Conservation (phyloP, 2,113 vertebrate genomes). For the Cyanoramphus novaezelandiae region DNA sequence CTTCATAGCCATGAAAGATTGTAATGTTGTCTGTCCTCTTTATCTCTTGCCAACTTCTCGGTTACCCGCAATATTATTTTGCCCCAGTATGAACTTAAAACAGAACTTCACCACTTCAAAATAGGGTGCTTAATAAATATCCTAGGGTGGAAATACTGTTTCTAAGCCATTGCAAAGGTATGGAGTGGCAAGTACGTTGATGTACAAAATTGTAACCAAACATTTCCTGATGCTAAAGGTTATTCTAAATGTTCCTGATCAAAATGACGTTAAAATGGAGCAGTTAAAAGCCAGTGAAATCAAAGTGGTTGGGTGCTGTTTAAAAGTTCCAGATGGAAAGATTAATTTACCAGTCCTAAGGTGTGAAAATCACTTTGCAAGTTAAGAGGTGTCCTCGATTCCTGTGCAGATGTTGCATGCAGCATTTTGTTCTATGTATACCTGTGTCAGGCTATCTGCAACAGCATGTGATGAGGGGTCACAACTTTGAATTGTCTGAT, state of each 20-base stretch:
- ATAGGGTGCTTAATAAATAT: neutral
- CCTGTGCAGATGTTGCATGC: neutral
- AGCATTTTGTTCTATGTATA: neutral
- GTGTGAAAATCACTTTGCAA: neutral
- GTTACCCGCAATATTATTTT: neutral
- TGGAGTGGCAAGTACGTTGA: neutral
- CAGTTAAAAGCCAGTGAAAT: neutral
- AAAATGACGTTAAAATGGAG: neutral
- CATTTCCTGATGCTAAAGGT: neutral
- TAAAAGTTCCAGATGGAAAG: neutral
- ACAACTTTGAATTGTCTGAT: neutral
- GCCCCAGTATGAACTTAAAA: neutral
- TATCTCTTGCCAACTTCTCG: neutral
- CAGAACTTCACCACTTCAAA: neutral
- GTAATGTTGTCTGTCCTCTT: neutral
- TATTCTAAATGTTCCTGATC: neutral
- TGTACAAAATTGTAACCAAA: neutral
- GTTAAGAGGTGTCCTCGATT: neutral
- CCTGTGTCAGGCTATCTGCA: neutral
- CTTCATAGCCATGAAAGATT: neutral
- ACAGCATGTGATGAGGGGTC: neutral
- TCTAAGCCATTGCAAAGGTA: neutral
- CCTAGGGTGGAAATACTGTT: neutral
- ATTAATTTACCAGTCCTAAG: neutral
- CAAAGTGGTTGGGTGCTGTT: neutral